These are phyloP conservation scores for Chymomyza costata DNA, from an alignment of 1,140 invertebrate genomes.

Conservation along the genomic window DNA sequence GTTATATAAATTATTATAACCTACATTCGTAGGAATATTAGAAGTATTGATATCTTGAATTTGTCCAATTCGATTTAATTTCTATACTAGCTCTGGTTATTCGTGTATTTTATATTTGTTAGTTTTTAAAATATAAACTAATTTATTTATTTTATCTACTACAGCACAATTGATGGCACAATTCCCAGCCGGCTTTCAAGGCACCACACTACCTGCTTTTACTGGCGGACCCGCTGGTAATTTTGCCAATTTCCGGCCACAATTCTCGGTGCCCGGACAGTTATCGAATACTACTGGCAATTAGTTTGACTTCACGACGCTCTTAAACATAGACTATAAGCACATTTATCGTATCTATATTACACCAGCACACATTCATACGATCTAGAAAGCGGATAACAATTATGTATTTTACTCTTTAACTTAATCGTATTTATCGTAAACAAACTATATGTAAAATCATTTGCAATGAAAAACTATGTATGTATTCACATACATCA, in stretches of 20 bases:
- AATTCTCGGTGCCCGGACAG: constrained; percentile 92
- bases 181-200: constrained; percentile 86
- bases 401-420: constrained; percentile 53
- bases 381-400: constrained; percentile 31
- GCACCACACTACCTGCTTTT: constrained; percentile 82
- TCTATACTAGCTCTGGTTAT: not conserved
- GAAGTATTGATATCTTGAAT: not conserved
- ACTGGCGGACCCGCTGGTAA: constrained; percentile 85
- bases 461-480: constrained; percentile 55
- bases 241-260: constrained; percentile 91
- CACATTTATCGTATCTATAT: not conserved
- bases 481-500: constrained; percentile 2
- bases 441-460: constrained; percentile 28
- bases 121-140: not conserved
- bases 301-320: not conserved
- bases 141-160: constrained; percentile 33
- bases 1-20: not conserved
- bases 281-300: constrained; percentile 54
- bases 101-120: not conserved
- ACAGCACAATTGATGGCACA: constrained; percentile 83
- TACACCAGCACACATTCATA: not conserved
- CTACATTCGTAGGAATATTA: not conserved
- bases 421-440: constrained; percentile 46
- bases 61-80: not conserved
- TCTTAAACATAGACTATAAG: too few relatives aligned